Conservation (phyloP, 2,888 invertebrate species). For the Tipula helvola region DNA sequence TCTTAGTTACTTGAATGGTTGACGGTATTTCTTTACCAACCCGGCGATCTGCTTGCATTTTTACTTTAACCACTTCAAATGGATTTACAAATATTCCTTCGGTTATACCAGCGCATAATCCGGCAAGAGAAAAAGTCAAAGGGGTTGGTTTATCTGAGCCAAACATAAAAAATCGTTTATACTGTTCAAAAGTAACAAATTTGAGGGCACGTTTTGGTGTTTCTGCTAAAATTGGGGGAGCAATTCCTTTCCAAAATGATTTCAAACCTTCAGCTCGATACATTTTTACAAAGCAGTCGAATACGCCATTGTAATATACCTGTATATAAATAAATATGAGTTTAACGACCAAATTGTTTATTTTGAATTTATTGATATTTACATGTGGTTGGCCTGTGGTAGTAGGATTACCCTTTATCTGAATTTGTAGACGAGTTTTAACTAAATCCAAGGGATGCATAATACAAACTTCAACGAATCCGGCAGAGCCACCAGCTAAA, state of each 20-base stretch:
- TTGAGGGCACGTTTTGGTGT: slow-evolving; percentile 92
- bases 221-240: slow-evolving; percentile 87
- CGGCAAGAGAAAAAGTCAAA: slow-evolving; percentile 77
- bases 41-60: slow-evolving; percentile 61
- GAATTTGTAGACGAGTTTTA: slow-evolving; percentile 79
- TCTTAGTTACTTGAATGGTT: slow-evolving; percentile 66
- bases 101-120: slow-evolving; percentile 78
- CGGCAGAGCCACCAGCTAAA: slow-evolving; percentile 81
- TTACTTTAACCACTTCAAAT: slow-evolving; percentile 94
- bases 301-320: slow-evolving; percentile 59
- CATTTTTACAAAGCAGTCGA: slow-evolving; percentile 84
- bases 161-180: slow-evolving; percentile 73
- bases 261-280: slow-evolving; percentile 68
- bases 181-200: slow-evolving; percentile 90
- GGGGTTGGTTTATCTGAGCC: slow-evolving; percentile 63
- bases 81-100: slow-evolving; percentile 88
- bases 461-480: slow-evolving; percentile 87
- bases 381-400: slow-evolving; percentile 21
- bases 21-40: slow-evolving; percentile 51
- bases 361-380: slow-evolving; percentile 11
- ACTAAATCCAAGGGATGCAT: slow-evolving; percentile 94
- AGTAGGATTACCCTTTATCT: slow-evolving; percentile 35
- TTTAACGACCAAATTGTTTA: slow-evolving; percentile 6
- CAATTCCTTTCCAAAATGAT: slow-evolving; percentile 86
- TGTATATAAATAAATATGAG: slow-evolving; percentile 17